These are phyloP conservation scores for Brotula barbata DNA, from an alignment of 2,797 vertebrate genomes.

Conservation along the genomic window DNA sequence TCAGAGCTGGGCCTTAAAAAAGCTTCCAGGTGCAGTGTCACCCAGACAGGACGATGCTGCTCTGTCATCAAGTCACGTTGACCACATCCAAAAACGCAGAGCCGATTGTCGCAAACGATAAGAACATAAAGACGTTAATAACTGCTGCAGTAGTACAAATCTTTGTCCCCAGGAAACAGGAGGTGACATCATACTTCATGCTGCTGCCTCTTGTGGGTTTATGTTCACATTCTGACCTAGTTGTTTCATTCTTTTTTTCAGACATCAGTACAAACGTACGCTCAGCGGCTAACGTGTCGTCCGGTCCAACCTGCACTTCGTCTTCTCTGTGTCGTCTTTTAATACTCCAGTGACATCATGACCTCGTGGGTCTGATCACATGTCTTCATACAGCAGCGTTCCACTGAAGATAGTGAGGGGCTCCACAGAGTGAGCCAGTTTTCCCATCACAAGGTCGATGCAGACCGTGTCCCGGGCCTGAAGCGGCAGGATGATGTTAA, in stretches of 20 bases:
- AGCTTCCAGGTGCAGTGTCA: too few species aligned
- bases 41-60: too few species aligned
- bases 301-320: neutral
- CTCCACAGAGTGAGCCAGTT: constrained; percentile 89
- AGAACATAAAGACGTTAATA: constrained; percentile 28
- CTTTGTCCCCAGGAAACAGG: constrained; percentile 31
- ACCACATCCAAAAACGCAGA: constrained; percentile 12
- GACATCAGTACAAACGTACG: neutral
- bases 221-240: constrained; percentile 34
- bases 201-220: constrained; percentile 22
- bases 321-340: neutral
- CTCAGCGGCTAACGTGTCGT: neutral
- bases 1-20: too few species aligned
- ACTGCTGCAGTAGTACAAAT: constrained; percentile 48
- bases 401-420: constrained; percentile 92
- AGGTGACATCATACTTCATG: constrained; percentile 32
- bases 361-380: constrained; percentile 40
- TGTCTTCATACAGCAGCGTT: constrained; percentile 84
- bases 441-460: constrained; percentile 92
- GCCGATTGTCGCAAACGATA: constrained; percentile 13
- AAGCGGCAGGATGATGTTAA: constrained; percentile 90
- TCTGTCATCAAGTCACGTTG: constrained; percentile 16
- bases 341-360: neutral
- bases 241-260: constrained; percentile 25
- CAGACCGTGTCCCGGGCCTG: constrained; percentile 86